These are phyloP conservation scores for Hesperophylax magnus DNA, from an alignment of 1,140 invertebrate genomes.

Conservation along the genomic window DNA sequence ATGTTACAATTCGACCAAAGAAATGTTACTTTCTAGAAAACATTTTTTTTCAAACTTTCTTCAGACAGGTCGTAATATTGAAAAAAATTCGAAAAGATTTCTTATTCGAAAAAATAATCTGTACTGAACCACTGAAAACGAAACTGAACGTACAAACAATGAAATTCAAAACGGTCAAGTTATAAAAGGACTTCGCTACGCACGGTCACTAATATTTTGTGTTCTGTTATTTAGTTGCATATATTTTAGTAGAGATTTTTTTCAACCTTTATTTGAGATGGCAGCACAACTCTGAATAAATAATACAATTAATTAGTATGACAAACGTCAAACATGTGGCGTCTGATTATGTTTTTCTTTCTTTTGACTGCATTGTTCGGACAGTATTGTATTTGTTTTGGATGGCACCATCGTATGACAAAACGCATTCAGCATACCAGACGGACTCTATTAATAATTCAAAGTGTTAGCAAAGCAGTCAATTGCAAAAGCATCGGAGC, in stretches of 20 bases:
- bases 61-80: too few species aligned
- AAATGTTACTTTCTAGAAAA: too few species aligned
- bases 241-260: background rate
- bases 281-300: background rate
- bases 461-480: background rate
- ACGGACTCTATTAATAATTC: constrained; percentile 28
- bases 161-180: too few species aligned
- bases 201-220: background rate
- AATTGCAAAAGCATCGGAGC: background rate
- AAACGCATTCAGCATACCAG: background rate
- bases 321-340: constrained; percentile 16
- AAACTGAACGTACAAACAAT: too few species aligned
- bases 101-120: too few species aligned
- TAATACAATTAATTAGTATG: constrained; percentile 33
- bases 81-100: too few species aligned
- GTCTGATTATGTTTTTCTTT: constrained; percentile 23
- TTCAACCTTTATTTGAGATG: background rate
- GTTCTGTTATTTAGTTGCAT: background rate
- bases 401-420: constrained; percentile 5
- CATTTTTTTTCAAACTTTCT: too few species aligned
- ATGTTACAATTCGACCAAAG: too few species aligned
- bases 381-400: background rate
- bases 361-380: constrained; percentile 19
- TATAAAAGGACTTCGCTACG: background rate
- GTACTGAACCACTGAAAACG: too few species aligned